These are phyloP conservation scores for Hydropsyche betteni DNA, from an alignment of 2,888 invertebrate species.

Conservation along the genomic window DNA sequence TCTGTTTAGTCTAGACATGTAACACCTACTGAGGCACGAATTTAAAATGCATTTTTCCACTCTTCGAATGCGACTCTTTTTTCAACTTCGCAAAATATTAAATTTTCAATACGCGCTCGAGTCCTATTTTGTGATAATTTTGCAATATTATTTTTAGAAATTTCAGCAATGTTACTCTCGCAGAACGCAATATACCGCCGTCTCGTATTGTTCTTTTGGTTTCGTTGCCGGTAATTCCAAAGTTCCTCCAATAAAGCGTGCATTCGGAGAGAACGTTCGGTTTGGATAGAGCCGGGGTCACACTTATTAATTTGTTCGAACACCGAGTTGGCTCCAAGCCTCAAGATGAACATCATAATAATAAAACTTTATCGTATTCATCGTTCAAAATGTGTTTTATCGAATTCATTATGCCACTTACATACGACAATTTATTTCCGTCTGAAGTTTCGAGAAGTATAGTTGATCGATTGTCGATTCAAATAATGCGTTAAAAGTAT, in stretches of 20 bases:
- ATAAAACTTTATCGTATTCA: constrained; percentile 22
- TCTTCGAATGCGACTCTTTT: too few relatives aligned
- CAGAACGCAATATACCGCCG: not conserved
- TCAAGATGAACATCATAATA: not conserved
- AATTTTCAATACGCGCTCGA: not conserved
- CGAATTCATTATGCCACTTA: too few relatives aligned
- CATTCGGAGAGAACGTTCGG: not conserved
- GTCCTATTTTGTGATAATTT: not conserved
- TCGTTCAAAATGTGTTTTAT: too few relatives aligned
- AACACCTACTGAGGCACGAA: too few relatives aligned
- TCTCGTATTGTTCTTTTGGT: not conserved
- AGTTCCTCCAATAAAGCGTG: not conserved
- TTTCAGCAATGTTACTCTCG: not conserved
- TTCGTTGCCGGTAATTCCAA: not conserved
- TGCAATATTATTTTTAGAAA: not conserved
- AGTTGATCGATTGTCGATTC: too few relatives aligned
- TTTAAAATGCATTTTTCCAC: too few relatives aligned
- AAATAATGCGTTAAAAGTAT: too few relatives aligned
- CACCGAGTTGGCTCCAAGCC: constrained; percentile 7
- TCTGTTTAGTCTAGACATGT: too few relatives aligned
- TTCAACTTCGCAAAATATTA: not conserved
- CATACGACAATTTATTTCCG: too few relatives aligned
- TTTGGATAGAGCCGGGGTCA: not conserved
- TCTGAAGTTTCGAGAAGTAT: too few relatives aligned
- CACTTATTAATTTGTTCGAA: constrained; percentile 17